Conservation (phyloP, 2,113 vertebrate genomes). For the Hyaena hyaena region DNA sequence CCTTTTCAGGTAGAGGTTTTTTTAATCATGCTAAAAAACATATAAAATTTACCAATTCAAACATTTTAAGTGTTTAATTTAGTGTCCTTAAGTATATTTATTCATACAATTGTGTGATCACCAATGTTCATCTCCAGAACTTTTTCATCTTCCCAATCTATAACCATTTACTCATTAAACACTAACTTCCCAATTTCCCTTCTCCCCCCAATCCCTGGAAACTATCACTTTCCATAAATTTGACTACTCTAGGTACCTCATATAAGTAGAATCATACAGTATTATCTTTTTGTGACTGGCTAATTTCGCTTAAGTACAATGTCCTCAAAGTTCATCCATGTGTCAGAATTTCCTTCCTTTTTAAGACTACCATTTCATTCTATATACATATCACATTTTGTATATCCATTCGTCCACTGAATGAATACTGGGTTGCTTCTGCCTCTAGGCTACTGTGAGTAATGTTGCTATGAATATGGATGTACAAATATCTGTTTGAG, state of each 20-base stretch:
- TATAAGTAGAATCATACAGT: background rate
- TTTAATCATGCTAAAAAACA: background rate
- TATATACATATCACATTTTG: background rate
- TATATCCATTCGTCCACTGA: background rate
- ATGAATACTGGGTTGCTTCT: background rate
- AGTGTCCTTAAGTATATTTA: background rate
- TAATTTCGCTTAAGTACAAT: slow-evolving; percentile 13
- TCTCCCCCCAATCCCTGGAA: background rate
- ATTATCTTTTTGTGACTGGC: background rate
- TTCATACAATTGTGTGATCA: background rate
- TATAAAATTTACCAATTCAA: background rate
- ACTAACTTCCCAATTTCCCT: background rate
- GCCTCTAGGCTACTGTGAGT: background rate
- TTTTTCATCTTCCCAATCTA: slow-evolving; percentile 15
- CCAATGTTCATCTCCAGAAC: background rate
- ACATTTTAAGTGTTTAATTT: background rate
- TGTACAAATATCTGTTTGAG: background rate
- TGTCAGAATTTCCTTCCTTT: slow-evolving; percentile 12
- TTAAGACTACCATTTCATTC: background rate
- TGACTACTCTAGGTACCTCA: background rate
- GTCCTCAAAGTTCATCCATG: background rate
- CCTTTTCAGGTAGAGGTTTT: background rate
- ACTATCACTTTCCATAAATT: background rate
- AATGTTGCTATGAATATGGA: background rate
- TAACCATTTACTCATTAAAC: background rate